phyloP scores from a whole-genome alignment of 2,888 invertebrate genomes.

The Cephus runcator region DNA sequence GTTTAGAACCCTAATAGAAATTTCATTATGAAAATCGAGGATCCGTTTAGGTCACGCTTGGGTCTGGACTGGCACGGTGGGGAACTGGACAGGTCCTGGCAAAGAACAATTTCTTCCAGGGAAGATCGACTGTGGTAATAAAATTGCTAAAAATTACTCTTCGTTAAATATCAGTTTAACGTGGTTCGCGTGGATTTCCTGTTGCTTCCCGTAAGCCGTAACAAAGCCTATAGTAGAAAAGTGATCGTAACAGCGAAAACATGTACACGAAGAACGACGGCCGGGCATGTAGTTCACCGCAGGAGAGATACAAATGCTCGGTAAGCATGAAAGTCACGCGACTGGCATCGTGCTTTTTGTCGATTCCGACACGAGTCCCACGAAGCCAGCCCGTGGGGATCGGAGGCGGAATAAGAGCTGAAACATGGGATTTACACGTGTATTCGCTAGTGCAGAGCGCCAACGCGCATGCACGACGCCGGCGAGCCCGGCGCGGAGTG shows the following conservation, averaged over 20 bases:
- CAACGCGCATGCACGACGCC: conserved; percentile 34
- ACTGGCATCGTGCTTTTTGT: conserved; percentile 40
- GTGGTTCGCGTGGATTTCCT: not conserved
- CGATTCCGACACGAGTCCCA: conserved; percentile 34
- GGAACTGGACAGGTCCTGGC: not conserved
- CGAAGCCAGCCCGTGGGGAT: conserved; percentile 9
- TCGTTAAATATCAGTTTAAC: not conserved
- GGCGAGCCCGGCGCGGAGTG: conserved; percentile 39
- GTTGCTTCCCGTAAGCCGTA: not conserved
- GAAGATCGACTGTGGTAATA: not conserved
- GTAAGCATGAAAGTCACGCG: conserved; percentile 49
- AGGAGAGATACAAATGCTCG: conserved; percentile 3
- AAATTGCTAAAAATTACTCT: not conserved
- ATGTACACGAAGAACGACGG: not conserved
- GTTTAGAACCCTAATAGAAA: not conserved
- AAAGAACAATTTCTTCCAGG: too few relatives aligned
- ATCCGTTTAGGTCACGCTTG: not conserved
- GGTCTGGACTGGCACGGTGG: not conserved
- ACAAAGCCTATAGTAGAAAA: not conserved
- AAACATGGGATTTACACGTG: conserved; percentile 57
- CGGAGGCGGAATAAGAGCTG: conserved; percentile 47
- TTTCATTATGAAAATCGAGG: not conserved
- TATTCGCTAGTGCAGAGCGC: conserved; percentile 43
- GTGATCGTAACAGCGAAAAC: not conserved
- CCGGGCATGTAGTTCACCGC: not conserved